Evolutionary conservation across 2,113 vertebrate species (phyloP).

Genomic region (Eretmochelys imbricata): DNA sequence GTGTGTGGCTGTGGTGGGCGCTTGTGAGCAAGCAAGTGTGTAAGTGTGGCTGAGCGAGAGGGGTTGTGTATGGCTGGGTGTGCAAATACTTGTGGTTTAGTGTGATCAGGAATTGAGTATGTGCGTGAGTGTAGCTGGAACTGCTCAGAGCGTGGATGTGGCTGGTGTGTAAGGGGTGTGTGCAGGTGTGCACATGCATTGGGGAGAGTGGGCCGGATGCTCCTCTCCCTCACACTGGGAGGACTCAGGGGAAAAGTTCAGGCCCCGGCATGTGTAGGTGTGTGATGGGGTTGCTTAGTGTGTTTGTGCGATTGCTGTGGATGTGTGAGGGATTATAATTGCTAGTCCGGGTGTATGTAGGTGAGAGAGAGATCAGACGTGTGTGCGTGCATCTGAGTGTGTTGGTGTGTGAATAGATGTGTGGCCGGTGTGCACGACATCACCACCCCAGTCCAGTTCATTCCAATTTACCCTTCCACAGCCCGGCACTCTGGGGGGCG

Average conservation of each 20-base stretch:
- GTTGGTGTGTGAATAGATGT: background rate
- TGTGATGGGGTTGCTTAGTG: background rate
- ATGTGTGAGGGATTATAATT: background rate
- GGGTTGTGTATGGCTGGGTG: background rate
- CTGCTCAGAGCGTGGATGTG: background rate
- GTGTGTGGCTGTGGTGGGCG: background rate
- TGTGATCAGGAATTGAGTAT: background rate
- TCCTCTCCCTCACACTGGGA: too few species aligned
- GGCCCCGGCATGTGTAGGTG: constrained; percentile 28
- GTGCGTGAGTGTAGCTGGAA: background rate
- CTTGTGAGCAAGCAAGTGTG: background rate
- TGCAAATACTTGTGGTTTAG: background rate
- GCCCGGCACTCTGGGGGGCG: background rate
- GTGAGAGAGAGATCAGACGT: too few species aligned
- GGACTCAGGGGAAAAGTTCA: background rate
- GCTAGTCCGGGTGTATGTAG: background rate
- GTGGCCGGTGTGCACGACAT: background rate
- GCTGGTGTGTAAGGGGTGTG: constrained; percentile 19
- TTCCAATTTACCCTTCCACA: background rate
- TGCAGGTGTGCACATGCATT: background rate
- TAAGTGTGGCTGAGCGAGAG: background rate
- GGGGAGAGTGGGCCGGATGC: background rate
- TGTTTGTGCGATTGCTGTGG: background rate
- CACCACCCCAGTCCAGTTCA: background rate
- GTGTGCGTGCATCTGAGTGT: background rate